Conservation (phyloP, 2,113 vertebrate genomes). For the Porphyrio hochstetteri region DNA sequence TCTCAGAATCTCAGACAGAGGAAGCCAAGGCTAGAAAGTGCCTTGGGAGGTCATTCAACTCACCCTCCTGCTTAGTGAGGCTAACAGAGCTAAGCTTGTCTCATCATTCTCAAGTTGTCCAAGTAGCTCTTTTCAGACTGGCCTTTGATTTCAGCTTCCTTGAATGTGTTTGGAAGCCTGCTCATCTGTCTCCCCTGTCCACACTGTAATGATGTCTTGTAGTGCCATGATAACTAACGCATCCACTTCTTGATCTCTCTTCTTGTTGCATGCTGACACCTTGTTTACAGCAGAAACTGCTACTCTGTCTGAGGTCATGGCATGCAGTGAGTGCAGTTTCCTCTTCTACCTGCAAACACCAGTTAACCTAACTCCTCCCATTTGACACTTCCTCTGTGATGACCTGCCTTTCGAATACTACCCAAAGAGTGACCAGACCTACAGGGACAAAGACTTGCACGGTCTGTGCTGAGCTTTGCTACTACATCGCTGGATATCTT, state of each 20-base stretch:
- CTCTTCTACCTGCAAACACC: background rate
- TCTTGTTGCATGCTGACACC: background rate
- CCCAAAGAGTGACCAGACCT: background rate
- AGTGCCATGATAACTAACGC: background rate
- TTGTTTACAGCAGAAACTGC: background rate
- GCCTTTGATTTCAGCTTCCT: background rate
- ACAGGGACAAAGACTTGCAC: background rate
- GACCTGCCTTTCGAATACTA: background rate
- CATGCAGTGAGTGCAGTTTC: background rate
- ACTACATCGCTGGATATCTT: background rate
- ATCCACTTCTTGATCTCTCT: background rate
- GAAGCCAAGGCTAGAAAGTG: background rate
- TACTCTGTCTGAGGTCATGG: background rate
- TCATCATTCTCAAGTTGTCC: background rate
- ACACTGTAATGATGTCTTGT: background rate
- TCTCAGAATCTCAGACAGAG: background rate
- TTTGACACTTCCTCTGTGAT: background rate
- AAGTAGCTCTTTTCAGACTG: background rate
- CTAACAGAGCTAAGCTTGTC: background rate
- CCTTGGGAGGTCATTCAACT: background rate
- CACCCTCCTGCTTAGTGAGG: background rate
- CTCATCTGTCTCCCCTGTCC: background rate
- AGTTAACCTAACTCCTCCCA: background rate
- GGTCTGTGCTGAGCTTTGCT: background rate
- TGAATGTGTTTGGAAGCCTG: background rate